Base-by-base conservation (phyloP, 2,888 invertebrate species). In the Agonopterix heracliana region DNA sequence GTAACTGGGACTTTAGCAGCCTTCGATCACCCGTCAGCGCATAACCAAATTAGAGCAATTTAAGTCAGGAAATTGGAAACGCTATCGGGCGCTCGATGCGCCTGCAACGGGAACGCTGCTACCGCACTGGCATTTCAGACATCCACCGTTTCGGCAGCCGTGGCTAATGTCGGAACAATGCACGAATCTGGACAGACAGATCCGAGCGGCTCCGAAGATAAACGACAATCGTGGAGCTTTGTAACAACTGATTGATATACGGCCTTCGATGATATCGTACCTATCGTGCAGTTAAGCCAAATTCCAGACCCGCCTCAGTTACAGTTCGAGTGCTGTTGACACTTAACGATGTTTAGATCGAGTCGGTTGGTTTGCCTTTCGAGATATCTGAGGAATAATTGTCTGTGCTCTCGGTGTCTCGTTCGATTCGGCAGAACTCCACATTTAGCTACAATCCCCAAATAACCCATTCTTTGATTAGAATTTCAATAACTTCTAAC, bases 241-340 rank as follows among this genome's bases (percentile, higher is more conserved):
- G 85, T 86, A 85, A 85, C 86, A 85, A 83, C 81, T 86, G 87
- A 88, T 85, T 87, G 87, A 87, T 87, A 82, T 84, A 86, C 82
- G 78, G 77, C 73, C 70, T 71, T 61, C 71, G 78, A 81, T 82
- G 81, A 83, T 84, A 81, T 76, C 80, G 76, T 75, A 72, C 64
- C 62, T 69, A 74, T 65, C 75, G 74, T 71, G 66, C 69, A 72
- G 71, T 64, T 64, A 65, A 74, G 67, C 77, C 66, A 59, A 81
- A 85, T 84, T 83, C 81, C 83, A 75, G 70, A 80, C 81, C 78
- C 79, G 79, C 73, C 67, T 82, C 82, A 75, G 83, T 81, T 78
- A 81, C 82, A 83, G 78, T 78, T 76, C 73, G 74, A 85, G 79
- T 78, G 73, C 71, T 77, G 77, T 81, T 83, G 86, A 85, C 83